Evolutionary conservation across 2,797 vertebrate genomes (phyloP).

Genomic region (Etheostoma nigrum): DNA sequence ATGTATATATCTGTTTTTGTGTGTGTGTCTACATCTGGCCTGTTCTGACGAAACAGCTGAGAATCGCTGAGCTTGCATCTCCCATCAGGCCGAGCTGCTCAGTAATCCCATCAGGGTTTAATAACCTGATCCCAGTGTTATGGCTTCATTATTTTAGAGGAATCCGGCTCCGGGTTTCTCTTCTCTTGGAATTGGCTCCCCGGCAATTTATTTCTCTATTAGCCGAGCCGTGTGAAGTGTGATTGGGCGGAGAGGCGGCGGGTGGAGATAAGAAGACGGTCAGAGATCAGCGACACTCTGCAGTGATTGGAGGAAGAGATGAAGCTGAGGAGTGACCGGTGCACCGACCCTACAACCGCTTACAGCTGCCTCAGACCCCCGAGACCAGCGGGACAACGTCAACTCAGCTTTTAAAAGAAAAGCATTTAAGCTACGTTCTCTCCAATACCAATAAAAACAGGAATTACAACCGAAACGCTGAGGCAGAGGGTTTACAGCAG

Average conservation of each 20-base stretch:
- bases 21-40: background rate
- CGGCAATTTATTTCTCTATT: constrained; percentile 73
- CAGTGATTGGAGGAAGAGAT: constrained; percentile 53
- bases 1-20: background rate
- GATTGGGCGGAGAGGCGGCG: constrained; percentile 53
- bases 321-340: constrained; percentile 19
- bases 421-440: no score
- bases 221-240: constrained; percentile 62
- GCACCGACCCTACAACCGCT: no score
- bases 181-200: constrained; percentile 44
- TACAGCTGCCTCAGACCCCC: no score
- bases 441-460: no score
- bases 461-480: no score
- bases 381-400: no score
- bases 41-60: constrained; percentile 15
- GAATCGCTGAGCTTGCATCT: constrained; percentile 68
- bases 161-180: constrained; percentile 22
- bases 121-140: constrained; percentile 55
- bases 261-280: constrained; percentile 62
- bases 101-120: constrained; percentile 70
- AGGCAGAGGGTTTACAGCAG: no score
- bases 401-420: no score
- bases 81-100: constrained; percentile 45
- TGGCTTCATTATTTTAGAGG: constrained; percentile 52
- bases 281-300: constrained; percentile 27